These are phyloP conservation scores for Suncus etruscus DNA, from an alignment of 2,113 vertebrate species.

Conservation along the genomic window DNA sequence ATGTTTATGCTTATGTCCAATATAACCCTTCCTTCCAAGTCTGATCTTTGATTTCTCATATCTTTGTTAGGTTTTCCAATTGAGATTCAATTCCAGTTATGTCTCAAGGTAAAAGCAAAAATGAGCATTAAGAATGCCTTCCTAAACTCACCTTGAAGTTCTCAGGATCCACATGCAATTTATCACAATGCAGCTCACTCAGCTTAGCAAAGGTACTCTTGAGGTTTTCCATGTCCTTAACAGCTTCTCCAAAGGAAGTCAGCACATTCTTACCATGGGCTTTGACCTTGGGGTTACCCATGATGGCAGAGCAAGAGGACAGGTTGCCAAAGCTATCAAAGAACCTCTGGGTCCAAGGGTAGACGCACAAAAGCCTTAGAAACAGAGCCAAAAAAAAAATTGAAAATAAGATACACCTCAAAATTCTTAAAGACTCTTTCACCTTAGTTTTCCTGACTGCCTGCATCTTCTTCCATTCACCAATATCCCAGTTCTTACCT, in stretches of 20 bases:
- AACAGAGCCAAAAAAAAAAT: background rate
- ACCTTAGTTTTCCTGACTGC: background rate
- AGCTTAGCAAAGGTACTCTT: constrained; percentile 89
- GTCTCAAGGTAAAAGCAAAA: background rate
- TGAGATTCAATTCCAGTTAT: background rate
- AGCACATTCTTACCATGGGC: constrained; percentile 91
- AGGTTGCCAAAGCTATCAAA: constrained; percentile 90
- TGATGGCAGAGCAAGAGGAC: constrained; percentile 87
- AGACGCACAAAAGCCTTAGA: constrained; percentile 85
- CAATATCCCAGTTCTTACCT: constrained; percentile 75
- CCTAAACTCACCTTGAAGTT: constrained; percentile 86
- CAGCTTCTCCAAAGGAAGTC: constrained; percentile 88
- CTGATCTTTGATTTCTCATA: background rate
- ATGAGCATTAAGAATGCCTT: background rate
- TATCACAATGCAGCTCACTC: constrained; percentile 93
- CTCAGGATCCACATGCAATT: constrained; percentile 94
- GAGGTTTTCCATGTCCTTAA: constrained; percentile 93
- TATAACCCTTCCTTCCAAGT: too few relatives aligned
- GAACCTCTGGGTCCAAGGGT: constrained; percentile 92
- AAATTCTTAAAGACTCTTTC: background rate
- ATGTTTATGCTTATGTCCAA: background rate
- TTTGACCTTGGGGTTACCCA: constrained; percentile 87
- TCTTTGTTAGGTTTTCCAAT: background rate
- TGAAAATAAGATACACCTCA: background rate
- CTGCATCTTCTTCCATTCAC: background rate